Percentiles rank a stretch among this genome's conserved stretches.
phyloP scores from a whole-genome alignment of 2,113 vertebrate species.

The Oreocharis arfaki region DNA sequence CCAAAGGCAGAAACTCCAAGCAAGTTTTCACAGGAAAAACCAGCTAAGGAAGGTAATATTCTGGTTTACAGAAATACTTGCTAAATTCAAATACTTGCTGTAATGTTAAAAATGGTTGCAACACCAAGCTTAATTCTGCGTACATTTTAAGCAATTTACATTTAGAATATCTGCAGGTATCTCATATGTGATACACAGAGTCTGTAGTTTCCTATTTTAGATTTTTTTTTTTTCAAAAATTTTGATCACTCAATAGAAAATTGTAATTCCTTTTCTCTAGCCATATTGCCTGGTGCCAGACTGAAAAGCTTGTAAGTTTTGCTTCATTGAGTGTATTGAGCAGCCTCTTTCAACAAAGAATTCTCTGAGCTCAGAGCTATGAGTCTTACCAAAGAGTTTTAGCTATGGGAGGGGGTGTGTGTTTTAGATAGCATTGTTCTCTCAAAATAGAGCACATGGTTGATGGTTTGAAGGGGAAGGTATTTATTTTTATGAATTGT shows the following conservation, averaged over 20 bases:
- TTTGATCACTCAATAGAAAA: background rate
- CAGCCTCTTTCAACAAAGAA: background rate
- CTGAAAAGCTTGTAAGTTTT: background rate
- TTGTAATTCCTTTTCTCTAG: background rate
- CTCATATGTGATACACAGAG: background rate
- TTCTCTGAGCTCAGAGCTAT: background rate
- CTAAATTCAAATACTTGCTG: background rate
- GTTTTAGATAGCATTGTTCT: constrained; percentile 49
- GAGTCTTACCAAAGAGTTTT: background rate
- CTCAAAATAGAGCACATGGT: constrained; percentile 32
- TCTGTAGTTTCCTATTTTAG: background rate
- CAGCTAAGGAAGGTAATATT: constrained; percentile 70
- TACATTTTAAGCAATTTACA: background rate
- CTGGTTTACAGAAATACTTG: background rate
- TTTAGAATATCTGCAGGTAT: background rate
- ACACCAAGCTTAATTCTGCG: background rate
- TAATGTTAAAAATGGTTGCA: background rate
- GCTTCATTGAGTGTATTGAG: background rate
- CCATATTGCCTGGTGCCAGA: background rate
- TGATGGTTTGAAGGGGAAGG: background rate
- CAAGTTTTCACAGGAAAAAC: constrained; percentile 67
- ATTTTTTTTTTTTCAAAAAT: background rate
- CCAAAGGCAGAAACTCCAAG: constrained; percentile 69
- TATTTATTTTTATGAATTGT: constrained; percentile 17
- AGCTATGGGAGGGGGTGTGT: background rate